phyloP scores from a whole-genome alignment of 2,888 invertebrate species.

The Sphaeridia pumilis region DNA sequence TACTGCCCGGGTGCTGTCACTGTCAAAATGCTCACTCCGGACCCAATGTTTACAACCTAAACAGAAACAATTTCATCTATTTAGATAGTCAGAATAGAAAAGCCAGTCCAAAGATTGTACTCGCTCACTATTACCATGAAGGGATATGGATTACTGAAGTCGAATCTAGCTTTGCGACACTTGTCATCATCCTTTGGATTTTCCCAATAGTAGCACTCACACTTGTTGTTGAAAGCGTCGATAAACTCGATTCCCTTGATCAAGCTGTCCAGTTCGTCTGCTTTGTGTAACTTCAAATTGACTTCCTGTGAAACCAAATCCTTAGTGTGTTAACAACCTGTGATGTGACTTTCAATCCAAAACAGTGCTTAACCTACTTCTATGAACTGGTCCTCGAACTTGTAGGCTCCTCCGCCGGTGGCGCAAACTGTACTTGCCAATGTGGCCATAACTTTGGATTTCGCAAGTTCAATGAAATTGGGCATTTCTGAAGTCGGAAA shows the following conservation, averaged over 20 bases:
- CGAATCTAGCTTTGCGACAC: conserved; percentile 52
- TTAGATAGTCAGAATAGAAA: background rate
- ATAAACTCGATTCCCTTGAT: conserved; percentile 89
- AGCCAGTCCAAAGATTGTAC: too few relatives aligned
- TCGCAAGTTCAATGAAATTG: conserved; percentile 82
- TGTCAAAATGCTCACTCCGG: conserved; percentile 89
- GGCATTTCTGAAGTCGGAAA: conserved; percentile 95
- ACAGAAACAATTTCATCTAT: conserved; percentile 6
- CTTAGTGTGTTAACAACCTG: background rate
- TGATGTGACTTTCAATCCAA: conserved; percentile 36
- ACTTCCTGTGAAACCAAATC: conserved; percentile 69
- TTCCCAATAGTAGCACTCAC: conserved; percentile 95
- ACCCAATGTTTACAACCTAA: conserved; percentile 95
- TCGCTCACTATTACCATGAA: conserved; percentile 51
- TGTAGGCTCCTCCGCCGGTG: conserved; percentile 95
- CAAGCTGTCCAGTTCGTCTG: conserved; percentile 92
- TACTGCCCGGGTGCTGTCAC: conserved; percentile 81
- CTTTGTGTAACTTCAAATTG: conserved; percentile 82
- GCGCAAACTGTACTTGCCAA: conserved; percentile 92
- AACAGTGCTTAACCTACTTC: conserved; percentile 44
- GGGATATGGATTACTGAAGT: conserved; percentile 53
- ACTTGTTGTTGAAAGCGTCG: conserved; percentile 69
- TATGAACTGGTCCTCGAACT: conserved; percentile 86
- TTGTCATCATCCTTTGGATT: conserved; percentile 56
- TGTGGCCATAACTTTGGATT: conserved; percentile 90